Conservation (phyloP, 2,113 vertebrate species). For the Brachyistius frenatus region DNA sequence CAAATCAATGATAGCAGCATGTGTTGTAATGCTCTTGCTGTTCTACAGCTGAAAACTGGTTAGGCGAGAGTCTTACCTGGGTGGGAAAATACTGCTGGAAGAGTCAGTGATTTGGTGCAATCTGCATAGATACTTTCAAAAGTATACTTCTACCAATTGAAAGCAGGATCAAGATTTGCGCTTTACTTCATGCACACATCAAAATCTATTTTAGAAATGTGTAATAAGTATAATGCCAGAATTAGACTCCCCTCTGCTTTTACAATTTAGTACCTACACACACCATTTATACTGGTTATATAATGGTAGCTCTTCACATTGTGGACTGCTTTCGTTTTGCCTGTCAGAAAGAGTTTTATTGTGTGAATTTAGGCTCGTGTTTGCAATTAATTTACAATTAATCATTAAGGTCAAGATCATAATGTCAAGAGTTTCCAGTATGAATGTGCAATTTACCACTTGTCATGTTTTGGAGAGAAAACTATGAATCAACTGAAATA, state of each 20-base stretch:
- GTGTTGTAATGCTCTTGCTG: not conserved
- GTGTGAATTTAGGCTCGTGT: not conserved
- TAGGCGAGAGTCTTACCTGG: not conserved
- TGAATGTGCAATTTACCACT: too few relatives aligned
- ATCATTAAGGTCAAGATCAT: too few relatives aligned
- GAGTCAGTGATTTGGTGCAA: too few relatives aligned
- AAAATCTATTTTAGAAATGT: not conserved
- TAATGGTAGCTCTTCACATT: not conserved
- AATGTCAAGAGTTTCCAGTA: too few relatives aligned
- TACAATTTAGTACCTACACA: too few relatives aligned
- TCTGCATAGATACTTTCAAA: too few relatives aligned
- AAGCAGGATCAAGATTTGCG: not conserved
- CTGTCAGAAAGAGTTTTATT: not conserved
- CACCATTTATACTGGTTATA: not conserved
- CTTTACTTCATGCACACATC: not conserved
- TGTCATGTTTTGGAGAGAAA: too few relatives aligned
- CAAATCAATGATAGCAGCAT: not conserved
- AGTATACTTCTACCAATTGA: not conserved
- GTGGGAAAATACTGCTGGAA: constrained; percentile 6
- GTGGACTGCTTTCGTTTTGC: not conserved
- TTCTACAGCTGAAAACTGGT: constrained; percentile 32
- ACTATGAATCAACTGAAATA: too few relatives aligned
- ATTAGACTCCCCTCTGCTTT: not conserved
- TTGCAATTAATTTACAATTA: too few relatives aligned
- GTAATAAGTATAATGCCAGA: not conserved